Evolutionary conservation across 2,888 invertebrate genomes (phyloP), one percentile per base, ranked within the genome.

Genomic region (Rambutsinella grinnellia): DNA sequence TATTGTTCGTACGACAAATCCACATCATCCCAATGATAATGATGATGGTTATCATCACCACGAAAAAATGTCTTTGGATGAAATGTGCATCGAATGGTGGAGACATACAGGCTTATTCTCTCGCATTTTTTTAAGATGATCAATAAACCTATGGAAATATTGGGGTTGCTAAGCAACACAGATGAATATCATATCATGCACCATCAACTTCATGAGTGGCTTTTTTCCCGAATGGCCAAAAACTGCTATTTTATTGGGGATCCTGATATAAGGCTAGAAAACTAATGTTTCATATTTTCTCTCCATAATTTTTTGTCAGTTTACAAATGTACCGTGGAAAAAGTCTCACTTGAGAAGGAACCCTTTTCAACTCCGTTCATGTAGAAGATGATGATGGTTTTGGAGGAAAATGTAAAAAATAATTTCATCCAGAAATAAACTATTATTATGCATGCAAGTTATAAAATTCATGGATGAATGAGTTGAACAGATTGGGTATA

Each of bases 121-220:
- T n/a, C n/a, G n/a, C n/a, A n/a, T n/a, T n/a, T n/a, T n/a, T n/a
- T n/a, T n/a, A n/a, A n/a, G n/a, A n/a, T n/a, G n/a, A n/a, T n/a
- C n/a, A n/a, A n/a, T n/a, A n/a, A n/a, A n/a, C n/a, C n/a, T n/a
- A n/a, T n/a, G n/a, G n/a, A n/a, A n/a, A n/a, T n/a, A n/a, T n/a
- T n/a, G n/a, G n/a, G n/a, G n/a, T n/a, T n/a, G n/a, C n/a, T n/a
- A n/a, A n/a, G n/a, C n/a, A n/a, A n/a, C n/a, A n/a, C n/a, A n/a
- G n/a, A n/a, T n/a, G n/a, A 13, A 49, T 17, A n/a, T 28, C 47
- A 21, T 46, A 46, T 65, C 65, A 74, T 74, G 74, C 74, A 66
- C 65, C 74, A 74, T 74, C 66, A 74, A 66, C 54, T 67, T 74
- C 60, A 58, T 58, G 66, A 74, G 74, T 74, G 66, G 61, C 53